Base-by-base conservation (phyloP, 1,140 invertebrate species). In the Eupristina koningsbergeri region DNA sequence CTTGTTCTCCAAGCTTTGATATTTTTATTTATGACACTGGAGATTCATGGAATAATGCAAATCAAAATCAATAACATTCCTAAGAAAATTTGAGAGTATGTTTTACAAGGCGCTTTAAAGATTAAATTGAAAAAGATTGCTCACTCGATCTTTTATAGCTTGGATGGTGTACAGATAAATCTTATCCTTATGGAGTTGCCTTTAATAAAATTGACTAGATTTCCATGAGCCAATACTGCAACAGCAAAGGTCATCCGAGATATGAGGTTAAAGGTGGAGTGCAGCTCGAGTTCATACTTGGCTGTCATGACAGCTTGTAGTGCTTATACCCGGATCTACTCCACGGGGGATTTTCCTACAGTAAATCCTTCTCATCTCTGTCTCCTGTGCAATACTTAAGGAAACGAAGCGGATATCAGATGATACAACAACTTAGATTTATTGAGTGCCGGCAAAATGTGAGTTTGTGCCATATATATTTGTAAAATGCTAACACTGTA, bases 311-410 rank as follows among this genome's bases (percentile, higher is more conserved):
- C 50, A 77, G 50, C 8, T 77, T 77, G 53, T 61, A 61, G 75
- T 41, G 31, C 53, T n/a, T 45, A 73, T 45, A 19, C 19, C 39
- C 31, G 22, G 34, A 19, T 31, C 0, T 6, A 7, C 17, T 22
- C 19, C 45, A 47, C 11, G n/a, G 45, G 45, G 47, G 73, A 75
- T 75, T 75, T 75, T 8, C 29, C 45, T 19, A 11, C 34, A 19
- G 50, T 31, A 77, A 77, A 77, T 77, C 75, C 53, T 75, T 75
- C 73, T 61, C 53, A 19, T 77, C 31, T 77, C 75, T 73, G 26
- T 58, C 53, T 77, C 19, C 3, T 31, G 19, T 53, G 15, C 63
- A 61, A 77, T 77, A 41, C 50, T 15, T 15, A 34, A 34, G 73
- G 31, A 75, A 75, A 75, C 45, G 73, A 50, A 47, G 73, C 9